Conservation (phyloP, 1,140 invertebrate species). For the Choristoneura fumiferana region DNA sequence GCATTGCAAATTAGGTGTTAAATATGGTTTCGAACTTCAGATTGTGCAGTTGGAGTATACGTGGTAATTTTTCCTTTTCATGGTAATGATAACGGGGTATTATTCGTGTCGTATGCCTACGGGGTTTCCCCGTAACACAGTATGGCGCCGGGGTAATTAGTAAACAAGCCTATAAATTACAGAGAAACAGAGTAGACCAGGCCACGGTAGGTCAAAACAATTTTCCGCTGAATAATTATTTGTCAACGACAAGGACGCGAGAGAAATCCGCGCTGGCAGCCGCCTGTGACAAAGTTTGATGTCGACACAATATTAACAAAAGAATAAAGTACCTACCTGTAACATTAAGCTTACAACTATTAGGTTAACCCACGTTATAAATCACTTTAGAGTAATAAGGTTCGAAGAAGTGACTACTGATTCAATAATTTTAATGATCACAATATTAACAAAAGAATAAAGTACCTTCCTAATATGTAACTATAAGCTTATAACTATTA, state of each 20-base stretch:
- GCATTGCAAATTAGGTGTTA: neutral
- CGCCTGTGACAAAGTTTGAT: slow-evolving; percentile 29
- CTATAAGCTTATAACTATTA: too few relatives aligned
- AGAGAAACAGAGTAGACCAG: neutral
- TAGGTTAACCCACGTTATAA: too few relatives aligned
- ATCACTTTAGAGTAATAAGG: too few relatives aligned
- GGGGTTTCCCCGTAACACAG: neutral
- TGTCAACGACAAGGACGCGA: slow-evolving; percentile 40
- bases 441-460: too few relatives aligned
- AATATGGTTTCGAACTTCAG: neutral
- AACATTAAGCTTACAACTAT: too few relatives aligned
- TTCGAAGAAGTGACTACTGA: too few relatives aligned
- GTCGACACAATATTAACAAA: too few relatives aligned
- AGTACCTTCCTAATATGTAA: too few relatives aligned
- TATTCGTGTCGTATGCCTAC: slow-evolving; percentile 1
- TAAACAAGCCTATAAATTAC: neutral
- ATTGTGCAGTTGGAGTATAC: neutral
- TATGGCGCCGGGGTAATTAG: neutral
- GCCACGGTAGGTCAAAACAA: neutral
- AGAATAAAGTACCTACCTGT: too few relatives aligned
- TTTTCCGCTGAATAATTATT: neutral
- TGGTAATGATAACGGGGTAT: neutral
- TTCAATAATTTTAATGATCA: too few relatives aligned
- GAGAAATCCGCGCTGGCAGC: slow-evolving; percentile 33
- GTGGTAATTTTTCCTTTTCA: neutral